A percentile compares a stretch with the other conserved stretches of the same genome.
phyloP scores from a whole-genome alignment of 53 echinoderm and acorn worm genomes.

The Crossaster papposus region DNA sequence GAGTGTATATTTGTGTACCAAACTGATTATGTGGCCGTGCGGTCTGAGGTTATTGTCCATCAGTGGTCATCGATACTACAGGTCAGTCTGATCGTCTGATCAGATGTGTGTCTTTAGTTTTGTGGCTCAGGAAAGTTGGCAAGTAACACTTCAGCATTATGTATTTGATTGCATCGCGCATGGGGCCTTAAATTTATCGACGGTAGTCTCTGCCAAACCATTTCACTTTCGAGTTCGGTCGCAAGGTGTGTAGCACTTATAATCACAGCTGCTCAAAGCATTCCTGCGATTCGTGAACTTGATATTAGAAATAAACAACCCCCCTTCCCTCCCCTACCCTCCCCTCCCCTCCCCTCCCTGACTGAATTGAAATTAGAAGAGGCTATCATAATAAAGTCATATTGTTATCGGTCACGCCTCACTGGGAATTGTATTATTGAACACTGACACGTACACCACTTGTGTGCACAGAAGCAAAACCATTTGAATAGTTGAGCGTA shows the following conservation, averaged over 20 bases:
- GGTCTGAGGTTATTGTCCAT: conserved; percentile 2
- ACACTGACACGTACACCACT: background rate
- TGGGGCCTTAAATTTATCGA: no score
- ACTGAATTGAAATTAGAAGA: no score
- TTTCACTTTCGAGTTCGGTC: background rate
- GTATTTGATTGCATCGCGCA: background rate
- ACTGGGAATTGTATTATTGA: background rate
- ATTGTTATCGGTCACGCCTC: background rate
- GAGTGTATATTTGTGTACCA: background rate
- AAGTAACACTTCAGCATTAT: background rate
- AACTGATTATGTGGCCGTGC: background rate
- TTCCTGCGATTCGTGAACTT: background rate
- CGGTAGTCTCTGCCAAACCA: no score
- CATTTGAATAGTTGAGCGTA: background rate
- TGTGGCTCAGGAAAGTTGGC: background rate
- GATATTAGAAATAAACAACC: background rate
- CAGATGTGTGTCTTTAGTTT: background rate
- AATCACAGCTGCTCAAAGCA: background rate
- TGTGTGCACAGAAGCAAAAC: background rate
- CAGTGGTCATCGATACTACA: conserved; percentile 27
- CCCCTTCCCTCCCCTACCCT: no score
- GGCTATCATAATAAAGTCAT: no score
- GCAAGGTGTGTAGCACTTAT: background rate
- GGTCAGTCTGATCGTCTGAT: conserved; percentile 22
- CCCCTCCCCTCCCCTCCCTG: no score